phyloP scores from a whole-genome alignment of 1,140 invertebrate species.

The Ceratina calcarata region DNA sequence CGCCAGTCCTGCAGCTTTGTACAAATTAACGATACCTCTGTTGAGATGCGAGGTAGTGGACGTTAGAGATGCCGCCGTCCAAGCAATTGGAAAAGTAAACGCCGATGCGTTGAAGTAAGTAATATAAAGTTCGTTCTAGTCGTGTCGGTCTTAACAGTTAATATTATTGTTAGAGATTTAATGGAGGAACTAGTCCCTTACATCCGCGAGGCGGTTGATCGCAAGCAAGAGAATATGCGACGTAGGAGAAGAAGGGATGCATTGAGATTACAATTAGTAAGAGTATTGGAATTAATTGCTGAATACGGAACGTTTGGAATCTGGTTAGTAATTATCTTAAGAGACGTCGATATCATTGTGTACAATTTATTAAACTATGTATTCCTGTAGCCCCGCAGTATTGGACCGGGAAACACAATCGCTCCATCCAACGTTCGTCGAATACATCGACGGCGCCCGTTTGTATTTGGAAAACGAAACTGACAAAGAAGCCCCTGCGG shows the following conservation, averaged over 20 bases:
- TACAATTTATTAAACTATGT: conserved; percentile 3
- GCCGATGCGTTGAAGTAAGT: conserved; percentile 94
- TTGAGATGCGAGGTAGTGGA: conserved; percentile 94
- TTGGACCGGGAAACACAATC: conserved; percentile 91
- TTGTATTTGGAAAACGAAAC: conserved; percentile 94
- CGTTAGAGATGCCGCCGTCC: conserved; percentile 94
- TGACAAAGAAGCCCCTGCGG: conserved; percentile 90
- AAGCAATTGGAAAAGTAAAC: conserved; percentile 96
- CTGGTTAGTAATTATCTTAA: conserved; percentile 81
- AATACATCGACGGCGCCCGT: conserved; percentile 97
- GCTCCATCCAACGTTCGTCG: conserved; percentile 92
- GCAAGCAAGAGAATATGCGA: conserved; percentile 98
- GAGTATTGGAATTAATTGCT: conserved; percentile 95
- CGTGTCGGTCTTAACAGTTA: neutral
- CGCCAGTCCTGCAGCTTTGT: conserved; percentile 90
- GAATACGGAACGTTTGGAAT: conserved; percentile 95
- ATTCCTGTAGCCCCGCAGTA: conserved; percentile 86
- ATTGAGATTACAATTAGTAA: conserved; percentile 93
- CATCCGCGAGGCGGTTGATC: conserved; percentile 97
- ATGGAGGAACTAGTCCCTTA: conserved; percentile 96
- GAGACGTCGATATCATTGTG: neutral
- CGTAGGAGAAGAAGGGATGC: conserved; percentile 93
- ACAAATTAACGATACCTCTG: conserved; percentile 94
- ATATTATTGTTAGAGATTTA: conserved; percentile 86
- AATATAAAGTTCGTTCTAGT: neutral